Conservation (phyloP, 2,797 vertebrate genomes). For the Percopsis omiscomaycus region DNA sequence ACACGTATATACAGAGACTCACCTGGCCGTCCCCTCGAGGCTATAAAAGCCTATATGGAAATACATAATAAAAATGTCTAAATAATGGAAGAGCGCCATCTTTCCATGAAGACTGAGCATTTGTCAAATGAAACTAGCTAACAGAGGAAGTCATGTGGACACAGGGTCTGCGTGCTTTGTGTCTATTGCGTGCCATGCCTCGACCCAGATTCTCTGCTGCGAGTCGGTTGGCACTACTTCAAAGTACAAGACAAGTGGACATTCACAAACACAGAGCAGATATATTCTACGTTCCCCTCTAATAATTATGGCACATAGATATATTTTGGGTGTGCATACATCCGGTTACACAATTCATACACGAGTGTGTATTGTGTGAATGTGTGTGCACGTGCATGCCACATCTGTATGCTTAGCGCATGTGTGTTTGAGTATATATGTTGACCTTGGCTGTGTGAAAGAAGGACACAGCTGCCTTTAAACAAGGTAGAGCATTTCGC, state of each 20-base stretch:
- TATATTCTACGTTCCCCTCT: conserved; percentile 1
- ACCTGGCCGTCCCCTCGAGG: no score
- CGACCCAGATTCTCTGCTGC: conserved; percentile 53
- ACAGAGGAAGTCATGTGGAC: conserved; percentile 6
- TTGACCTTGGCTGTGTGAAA: conserved; percentile 52
- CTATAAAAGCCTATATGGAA: background rate
- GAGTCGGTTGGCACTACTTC: conserved; percentile 39
- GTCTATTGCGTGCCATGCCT: conserved; percentile 31
- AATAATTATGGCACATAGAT: conserved; percentile 3
- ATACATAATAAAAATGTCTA: conserved; percentile 1
- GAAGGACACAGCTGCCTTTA: conserved; percentile 33
- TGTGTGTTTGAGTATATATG: conserved; percentile 19
- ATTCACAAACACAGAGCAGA: conserved; percentile 12
- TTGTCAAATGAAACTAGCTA: conserved; percentile 11
- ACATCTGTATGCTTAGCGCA: background rate
- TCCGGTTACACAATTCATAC: background rate
- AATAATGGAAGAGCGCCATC: conserved; percentile 4
- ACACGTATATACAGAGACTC: no score
- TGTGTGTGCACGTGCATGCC: conserved; percentile 3
- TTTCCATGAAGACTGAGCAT: conserved; percentile 11
- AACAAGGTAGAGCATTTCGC: conserved; percentile 32
- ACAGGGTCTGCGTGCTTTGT: conserved; percentile 7
- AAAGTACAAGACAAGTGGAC: conserved; percentile 19
- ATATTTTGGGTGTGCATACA: conserved; percentile 1
- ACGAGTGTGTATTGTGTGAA: background rate